Conservation (phyloP, 2,113 vertebrate species). For the Rhinopithecus roxellana region DNA sequence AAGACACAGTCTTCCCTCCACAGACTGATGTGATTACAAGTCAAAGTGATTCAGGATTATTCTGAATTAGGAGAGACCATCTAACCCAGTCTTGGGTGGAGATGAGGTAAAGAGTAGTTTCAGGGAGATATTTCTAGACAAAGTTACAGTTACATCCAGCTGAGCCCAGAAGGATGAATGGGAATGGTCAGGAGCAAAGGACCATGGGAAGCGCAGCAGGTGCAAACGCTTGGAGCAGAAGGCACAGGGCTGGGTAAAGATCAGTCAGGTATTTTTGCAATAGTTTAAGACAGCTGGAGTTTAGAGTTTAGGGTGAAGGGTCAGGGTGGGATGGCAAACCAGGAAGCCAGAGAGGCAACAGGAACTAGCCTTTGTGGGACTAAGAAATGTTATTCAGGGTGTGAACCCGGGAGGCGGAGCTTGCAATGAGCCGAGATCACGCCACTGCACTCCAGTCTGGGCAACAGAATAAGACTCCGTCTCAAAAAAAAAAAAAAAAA, state of each 20-base stretch:
- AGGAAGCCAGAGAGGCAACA: background rate
- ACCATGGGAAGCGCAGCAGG: background rate
- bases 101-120: background rate
- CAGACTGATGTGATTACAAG: background rate
- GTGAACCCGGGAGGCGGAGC: no score
- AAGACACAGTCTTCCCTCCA: background rate
- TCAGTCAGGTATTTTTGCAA: background rate
- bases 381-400: background rate
- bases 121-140: background rate
- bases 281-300: background rate
- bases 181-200: background rate
- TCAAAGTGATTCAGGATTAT: background rate
- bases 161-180: background rate
- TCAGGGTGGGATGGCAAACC: background rate
- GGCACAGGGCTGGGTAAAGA: fast-evolving
- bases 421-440: no score
- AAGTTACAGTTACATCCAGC: background rate
- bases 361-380: background rate
- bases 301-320: background rate
- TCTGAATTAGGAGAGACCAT: background rate
- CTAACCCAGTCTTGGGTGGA: background rate
- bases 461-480: no score
- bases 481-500: no score
- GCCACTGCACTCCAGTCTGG: no score
- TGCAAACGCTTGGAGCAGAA: background rate